Evolutionary conservation across 2,113 vertebrate genomes (phyloP).

Genomic region (Lycocorax pyrrhopterus): DNA sequence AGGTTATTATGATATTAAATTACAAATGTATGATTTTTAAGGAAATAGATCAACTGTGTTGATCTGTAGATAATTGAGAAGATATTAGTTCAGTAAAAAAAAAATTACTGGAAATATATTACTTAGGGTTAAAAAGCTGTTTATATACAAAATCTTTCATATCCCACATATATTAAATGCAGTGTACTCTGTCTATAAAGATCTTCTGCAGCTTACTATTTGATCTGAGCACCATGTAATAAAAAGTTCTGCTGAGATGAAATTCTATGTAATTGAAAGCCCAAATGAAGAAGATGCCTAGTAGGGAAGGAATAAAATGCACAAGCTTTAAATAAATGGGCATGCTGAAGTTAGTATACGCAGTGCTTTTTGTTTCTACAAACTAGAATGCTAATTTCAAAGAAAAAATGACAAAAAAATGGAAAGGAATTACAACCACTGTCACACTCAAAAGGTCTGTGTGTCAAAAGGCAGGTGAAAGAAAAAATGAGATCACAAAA

Average conservation of each 20-base stretch:
- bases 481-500: not conserved
- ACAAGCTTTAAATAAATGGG: not conserved
- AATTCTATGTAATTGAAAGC: not conserved
- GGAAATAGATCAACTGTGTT: not conserved
- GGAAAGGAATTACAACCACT: not conserved
- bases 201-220: not conserved
- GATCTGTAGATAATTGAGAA: not conserved
- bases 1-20: not conserved
- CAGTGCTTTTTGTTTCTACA: not conserved
- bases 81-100: not conserved
- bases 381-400: not conserved
- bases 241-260: not conserved
- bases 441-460: not conserved
- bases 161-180: not conserved
- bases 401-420: not conserved
- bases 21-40: not conserved
- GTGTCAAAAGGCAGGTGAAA: not conserved
- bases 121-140: not conserved
- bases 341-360: not conserved
- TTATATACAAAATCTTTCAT: not conserved
- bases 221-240: not conserved
- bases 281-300: not conserved
- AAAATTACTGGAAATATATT: not conserved
- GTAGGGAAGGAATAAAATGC: not conserved
- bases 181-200: not conserved